These are phyloP conservation scores for Pluvialis apricaria DNA, from an alignment of 2,113 vertebrate genomes.

Conservation along the genomic window DNA sequence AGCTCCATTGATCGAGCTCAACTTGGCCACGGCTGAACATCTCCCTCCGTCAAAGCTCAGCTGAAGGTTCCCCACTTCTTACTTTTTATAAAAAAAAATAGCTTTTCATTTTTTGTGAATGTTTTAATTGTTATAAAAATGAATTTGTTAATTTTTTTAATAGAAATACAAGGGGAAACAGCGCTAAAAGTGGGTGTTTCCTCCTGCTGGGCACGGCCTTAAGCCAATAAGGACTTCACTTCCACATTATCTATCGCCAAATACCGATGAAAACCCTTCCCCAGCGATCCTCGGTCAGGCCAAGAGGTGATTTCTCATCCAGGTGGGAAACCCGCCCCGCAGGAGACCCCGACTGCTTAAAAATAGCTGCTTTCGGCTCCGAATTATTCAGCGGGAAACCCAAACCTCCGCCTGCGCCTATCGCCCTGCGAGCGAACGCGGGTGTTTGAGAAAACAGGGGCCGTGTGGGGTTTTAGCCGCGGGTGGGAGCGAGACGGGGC, in stretches of 20 bases:
- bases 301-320: neutral
- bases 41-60: neutral
- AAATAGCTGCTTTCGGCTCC: neutral
- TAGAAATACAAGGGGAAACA: neutral
- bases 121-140: neutral
- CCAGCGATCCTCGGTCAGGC: neutral
- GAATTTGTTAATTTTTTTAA: no score
- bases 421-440: accelerated
- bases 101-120: no score
- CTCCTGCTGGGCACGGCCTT: neutral
- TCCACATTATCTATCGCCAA: neutral
- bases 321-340: accelerated
- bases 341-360: accelerated
- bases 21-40: accelerated
- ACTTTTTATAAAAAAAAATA: neutral
- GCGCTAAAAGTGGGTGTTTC: neutral
- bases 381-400: neutral
- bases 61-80: neutral
- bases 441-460: neutral
- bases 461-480: accelerated
- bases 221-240: neutral
- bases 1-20: neutral
- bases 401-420: neutral
- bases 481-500: accelerated
- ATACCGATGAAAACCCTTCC: neutral